Evolutionary conservation across 2,797 vertebrate genomes (phyloP), one percentile per base, ranked within the genome.

Genomic region (Mus minutoides): DNA sequence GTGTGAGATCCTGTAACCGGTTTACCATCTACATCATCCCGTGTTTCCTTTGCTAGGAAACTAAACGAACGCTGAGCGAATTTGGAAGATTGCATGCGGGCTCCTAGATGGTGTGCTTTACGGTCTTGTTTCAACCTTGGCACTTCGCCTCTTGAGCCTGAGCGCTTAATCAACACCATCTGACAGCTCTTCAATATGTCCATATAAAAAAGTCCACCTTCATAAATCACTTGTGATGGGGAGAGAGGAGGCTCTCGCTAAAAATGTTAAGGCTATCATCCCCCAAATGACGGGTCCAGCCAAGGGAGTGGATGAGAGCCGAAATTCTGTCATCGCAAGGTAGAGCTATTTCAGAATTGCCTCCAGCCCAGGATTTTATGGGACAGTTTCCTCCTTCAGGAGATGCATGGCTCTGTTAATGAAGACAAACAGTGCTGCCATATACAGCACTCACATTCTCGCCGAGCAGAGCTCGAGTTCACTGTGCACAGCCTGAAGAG

Each of bases 181-280:
- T 94, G 97, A 97, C 96, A 97, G 96, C 69, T 97, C 93, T 94
- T 98, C 97, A 92, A 92, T 97, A 97, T 88, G 88, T 94, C 96
- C 92, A 78, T 90, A 92, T 94, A 54, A 95, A 97, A 96, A 97
- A 96, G 94, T 94, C 96, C 94, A 80, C 79, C 93, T 79, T 89
- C 82, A 94, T 97, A 97, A 97, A 97, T 97, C 95, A 94, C 91
- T 92, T 54, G 75, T 37, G 91, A 83, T 40, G 88, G 82, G 2
- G 19, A 34, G 79, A 96, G 95, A 91, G 60, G 92, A 88, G 78
- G 64, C 85, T 87, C 91, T 76, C 49, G 93, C 96, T 92, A 60
- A 93, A 95, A 94, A 89, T 52, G 58, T 77, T 89, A 88, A 94
- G 82, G 86, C 52, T 76, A 60, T 90, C 92, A 21, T 94, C 82